Evolutionary conservation across 2,888 invertebrate genomes (phyloP).

Genomic region (Cheilosia scutellata): DNA sequence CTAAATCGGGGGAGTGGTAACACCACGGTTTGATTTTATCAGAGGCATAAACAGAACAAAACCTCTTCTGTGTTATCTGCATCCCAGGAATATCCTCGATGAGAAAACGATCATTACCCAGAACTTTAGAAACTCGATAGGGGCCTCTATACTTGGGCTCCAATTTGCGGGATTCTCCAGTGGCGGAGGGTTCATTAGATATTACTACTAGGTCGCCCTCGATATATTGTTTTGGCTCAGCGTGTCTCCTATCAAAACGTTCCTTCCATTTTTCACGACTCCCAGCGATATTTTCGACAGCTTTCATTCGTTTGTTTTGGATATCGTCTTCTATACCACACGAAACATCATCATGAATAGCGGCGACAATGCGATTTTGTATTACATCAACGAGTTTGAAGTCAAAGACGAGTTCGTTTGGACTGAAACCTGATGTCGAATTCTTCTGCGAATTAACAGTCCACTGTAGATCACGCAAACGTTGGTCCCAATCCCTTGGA

Average conservation of each 20-base stretch:
- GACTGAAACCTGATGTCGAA: slow-evolving; percentile 55
- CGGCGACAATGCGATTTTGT: slow-evolving; percentile 34
- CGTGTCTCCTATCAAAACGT: slow-evolving; percentile 50
- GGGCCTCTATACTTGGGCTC: too few relatives aligned
- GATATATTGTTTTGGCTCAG: slow-evolving; percentile 10
- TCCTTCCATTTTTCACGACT: slow-evolving; percentile 34
- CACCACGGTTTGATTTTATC: slow-evolving; percentile 71
- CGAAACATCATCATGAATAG: background rate
- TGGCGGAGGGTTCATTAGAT: too few relatives aligned
- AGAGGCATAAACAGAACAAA: slow-evolving; percentile 54
- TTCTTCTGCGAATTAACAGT: slow-evolving; percentile 61
- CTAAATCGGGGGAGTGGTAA: slow-evolving; percentile 9
- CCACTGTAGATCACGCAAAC: slow-evolving; percentile 68
- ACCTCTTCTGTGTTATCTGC: slow-evolving; percentile 26
- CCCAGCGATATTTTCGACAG: slow-evolving; percentile 25
- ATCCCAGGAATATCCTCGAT: too few relatives aligned
- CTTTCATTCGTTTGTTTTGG: background rate
- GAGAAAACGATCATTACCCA: too few relatives aligned
- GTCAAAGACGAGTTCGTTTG: slow-evolving; percentile 73
- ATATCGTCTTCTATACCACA: background rate
- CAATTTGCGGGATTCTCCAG: too few relatives aligned
- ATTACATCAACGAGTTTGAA: slow-evolving; percentile 57
- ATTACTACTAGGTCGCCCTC: slow-evolving; percentile 39
- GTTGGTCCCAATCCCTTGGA: slow-evolving; percentile 61
- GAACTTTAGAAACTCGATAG: too few relatives aligned